A percentile compares a stretch with the other conserved stretches of the same genome.
phyloP scores from a whole-genome alignment of 2,888 invertebrate species.

The Allophyes oxyacanthae region DNA sequence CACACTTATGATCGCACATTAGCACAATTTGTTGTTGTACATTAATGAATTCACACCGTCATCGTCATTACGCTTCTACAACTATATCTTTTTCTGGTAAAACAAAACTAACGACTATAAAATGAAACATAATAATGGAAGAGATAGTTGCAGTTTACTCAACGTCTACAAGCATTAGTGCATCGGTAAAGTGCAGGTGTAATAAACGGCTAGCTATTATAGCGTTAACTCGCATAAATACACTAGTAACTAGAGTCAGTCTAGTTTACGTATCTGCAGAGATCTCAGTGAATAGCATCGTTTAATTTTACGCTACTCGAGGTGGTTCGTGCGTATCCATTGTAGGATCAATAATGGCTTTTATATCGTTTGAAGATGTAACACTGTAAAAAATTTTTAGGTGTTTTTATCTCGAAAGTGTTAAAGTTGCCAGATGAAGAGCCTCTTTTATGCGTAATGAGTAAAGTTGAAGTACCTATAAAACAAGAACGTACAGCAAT shows the following conservation, averaged over 20 bases:
- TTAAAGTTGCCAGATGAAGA: too few species aligned
- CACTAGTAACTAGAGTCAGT: constrained; percentile 63
- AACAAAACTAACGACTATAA: constrained; percentile 7
- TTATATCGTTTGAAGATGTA: background rate
- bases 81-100: background rate
- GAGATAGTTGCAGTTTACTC: constrained; percentile 29
- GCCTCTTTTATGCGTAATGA: too few species aligned
- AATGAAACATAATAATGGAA: constrained; percentile 24
- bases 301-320: constrained; percentile 81
- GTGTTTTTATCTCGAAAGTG: background rate
- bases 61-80: too few species aligned
- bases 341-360: constrained; percentile 20
- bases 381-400: background rate
- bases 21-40: too few species aligned
- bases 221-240: constrained; percentile 64
- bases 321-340: constrained; percentile 55
- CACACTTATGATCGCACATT: too few species aligned
- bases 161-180: constrained; percentile 18
- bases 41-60: too few species aligned
- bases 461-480: too few species aligned
- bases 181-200: constrained; percentile 36
- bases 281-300: constrained; percentile 74
- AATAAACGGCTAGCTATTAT: constrained; percentile 56
- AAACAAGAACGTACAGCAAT: too few species aligned
- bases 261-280: constrained; percentile 69